Evolutionary conservation across 1,140 invertebrate genomes (phyloP).

Genomic region (Pygmarrhopalites habei): DNA sequence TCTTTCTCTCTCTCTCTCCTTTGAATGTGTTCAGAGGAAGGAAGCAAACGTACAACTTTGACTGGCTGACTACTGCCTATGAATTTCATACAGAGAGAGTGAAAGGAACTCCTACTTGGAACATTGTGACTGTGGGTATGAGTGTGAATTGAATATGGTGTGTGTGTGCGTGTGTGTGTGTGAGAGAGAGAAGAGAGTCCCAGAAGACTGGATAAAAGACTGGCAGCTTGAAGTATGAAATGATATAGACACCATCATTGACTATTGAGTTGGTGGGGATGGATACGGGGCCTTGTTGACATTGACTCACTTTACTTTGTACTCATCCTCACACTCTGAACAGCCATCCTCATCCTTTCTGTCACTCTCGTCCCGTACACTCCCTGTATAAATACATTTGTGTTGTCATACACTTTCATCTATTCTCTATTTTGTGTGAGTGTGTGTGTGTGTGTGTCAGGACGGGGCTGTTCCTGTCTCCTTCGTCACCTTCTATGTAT

Average conservation of each 20-base stretch:
- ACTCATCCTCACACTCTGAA: too few relatives aligned
- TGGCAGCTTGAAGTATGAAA: constrained; percentile 17
- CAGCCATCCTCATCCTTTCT: too few relatives aligned
- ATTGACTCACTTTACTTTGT: constrained; percentile 2
- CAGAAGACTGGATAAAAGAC: constrained; percentile 12
- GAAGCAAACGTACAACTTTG: constrained; percentile 2
- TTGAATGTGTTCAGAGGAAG: too few relatives aligned
- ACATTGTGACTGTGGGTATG: background rate
- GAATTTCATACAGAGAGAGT: too few relatives aligned
- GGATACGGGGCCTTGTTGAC: constrained; percentile 7
- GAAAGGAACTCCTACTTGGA: too few relatives aligned
- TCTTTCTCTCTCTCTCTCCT: too few relatives aligned
- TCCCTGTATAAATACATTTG: background rate
- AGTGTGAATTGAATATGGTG: constrained; percentile 3
- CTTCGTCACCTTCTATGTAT: too few relatives aligned
- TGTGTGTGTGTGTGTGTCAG: background rate
- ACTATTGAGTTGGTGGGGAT: background rate
- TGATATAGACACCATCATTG: constrained; percentile 14
- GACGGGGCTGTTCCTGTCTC: background rate
- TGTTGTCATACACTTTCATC: background rate
- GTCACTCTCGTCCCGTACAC: background rate
- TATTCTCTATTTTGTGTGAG: too few relatives aligned
- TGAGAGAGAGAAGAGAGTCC: background rate
- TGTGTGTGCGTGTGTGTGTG: background rate
- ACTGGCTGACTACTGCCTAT: constrained; percentile 3